Evolutionary conservation across 2,113 vertebrate genomes (phyloP).

Genomic region (Corythornis vintsioides): DNA sequence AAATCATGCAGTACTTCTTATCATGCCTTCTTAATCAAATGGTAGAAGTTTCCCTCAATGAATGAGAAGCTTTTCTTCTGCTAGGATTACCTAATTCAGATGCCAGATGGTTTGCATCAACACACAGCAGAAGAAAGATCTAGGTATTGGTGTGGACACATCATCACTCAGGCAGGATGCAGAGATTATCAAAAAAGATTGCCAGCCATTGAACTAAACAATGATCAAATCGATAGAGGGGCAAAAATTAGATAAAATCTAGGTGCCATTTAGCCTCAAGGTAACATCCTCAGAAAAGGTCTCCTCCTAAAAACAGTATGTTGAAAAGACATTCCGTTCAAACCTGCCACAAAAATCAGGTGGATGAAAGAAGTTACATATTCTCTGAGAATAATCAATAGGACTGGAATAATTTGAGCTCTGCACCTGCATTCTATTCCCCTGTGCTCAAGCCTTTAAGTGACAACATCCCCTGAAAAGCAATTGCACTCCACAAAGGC

Average conservation of each 20-base stretch:
- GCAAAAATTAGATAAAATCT: not conserved
- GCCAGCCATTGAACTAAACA: not conserved
- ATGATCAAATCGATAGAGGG: not conserved
- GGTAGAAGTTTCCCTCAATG: not conserved
- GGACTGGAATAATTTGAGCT: not conserved
- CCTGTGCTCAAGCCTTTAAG: not conserved
- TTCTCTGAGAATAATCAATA: not conserved
- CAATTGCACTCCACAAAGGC: not conserved
- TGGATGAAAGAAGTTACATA: not conserved
- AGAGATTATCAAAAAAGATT: not conserved
- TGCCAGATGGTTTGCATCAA: not conserved
- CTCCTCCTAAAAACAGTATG: not conserved
- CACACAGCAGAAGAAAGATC: not conserved
- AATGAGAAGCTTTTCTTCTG: not conserved
- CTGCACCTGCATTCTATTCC: not conserved
- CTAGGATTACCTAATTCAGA: not conserved
- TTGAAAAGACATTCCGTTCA: not conserved
- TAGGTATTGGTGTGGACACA: not conserved
- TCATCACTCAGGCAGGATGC: not conserved
- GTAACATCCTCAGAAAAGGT: not conserved
- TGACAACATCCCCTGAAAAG: not conserved
- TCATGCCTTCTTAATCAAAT: not conserved
- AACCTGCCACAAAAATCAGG: not conserved
- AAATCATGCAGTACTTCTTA: not conserved
- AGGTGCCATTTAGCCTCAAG: not conserved